Evolutionary conservation across 2,888 invertebrate species (phyloP), one percentile per base, ranked within the genome.

Genomic region (Melanostoma mellinum): DNA sequence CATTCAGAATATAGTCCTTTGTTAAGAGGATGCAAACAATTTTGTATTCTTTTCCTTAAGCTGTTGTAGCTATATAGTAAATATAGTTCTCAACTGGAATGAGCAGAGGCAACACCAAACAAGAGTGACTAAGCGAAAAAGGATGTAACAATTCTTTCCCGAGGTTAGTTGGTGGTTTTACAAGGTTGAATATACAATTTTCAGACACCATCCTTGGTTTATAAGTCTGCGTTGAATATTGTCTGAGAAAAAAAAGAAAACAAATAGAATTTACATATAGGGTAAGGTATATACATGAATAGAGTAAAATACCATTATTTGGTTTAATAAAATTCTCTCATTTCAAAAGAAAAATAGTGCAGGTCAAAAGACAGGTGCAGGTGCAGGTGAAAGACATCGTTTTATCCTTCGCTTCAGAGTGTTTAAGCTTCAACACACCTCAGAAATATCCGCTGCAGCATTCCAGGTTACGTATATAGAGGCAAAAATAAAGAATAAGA

Each of bases 291-390:
- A 55, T 9, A 5, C 32, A 5, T n/a, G 5, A 9, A 65, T 8
- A 30, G 44, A 38, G 48, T n/a, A 33, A 53, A 38, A 63, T 36
- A 30, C 9, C 33, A 2, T 67, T 38, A 30, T 40, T 33, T 63
- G 56, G 61, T 77, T 69, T 77, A 69, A 69, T 61, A 50, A 63
- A 63, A 63, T 56, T 63, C 61, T 55, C 36, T 40, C 46, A 56
- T 35, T 53, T 56, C 36, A 20, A 40, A 61, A 67, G 10, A 36
- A 60, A 60, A 61, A 68, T 75, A 69, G 63, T 69, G 50, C 76
- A 77, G 76, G 76, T 71, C 69, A 77, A 61, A n/a, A n/a, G n/a
- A n/a, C n/a, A n/a, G n/a, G n/a, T n/a, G n/a, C n/a, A n/a, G n/a
- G n/a, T n/a, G n/a, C n/a, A n/a, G n/a, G 60, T 60, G 53, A 55